Evolutionary conservation across 2,113 vertebrate species (phyloP), one percentile per base, ranked within the genome.

Genomic region (Eudorcas thomsonii): DNA sequence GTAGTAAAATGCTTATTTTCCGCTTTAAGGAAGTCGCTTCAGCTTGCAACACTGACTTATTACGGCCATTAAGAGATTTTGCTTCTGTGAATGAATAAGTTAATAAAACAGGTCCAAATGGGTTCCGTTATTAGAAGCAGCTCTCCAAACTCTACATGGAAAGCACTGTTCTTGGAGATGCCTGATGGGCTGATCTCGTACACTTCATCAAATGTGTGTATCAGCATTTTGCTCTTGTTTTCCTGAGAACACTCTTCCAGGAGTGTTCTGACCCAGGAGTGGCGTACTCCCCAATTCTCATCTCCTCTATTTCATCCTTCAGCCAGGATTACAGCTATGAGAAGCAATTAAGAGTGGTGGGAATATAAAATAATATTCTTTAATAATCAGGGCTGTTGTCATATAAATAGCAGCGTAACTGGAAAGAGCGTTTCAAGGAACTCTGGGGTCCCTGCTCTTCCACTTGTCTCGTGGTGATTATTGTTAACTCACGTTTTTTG

Each of bases 141-240:
- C 19, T 96, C 57, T n/a, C 90, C 89, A 74, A 57, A 93, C 36
- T 81, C 52, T 57, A 48, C 33, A 21, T 21, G 71, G 92, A 86
- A 36, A 91, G 13, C 45, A 15, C 13, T 88, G 0, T 96, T 96
- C 95, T 30, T 55, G 60, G 92, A 92, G 28, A 50, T 1, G 15
- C 55, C 91, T 30, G 36, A 71, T 67, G 33, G 77, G 21, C 77
- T 57, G n/a, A 17, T 96, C 97, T 95, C 3, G 0, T 64, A 52
- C 64, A 74, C 28, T 86, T 96, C 60, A 59, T 84, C 88, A 74
- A 74, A 90, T 9, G 7, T 6, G 0, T n/a, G 55, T 19, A 17
- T 52, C 25, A 67, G 71, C 25, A 36, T 90, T 54, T 88, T 57
- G 36, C 94, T 60, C 28, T 55, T 95, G 48, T 91, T 98, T 97